Base-by-base conservation (phyloP, 2,888 invertebrate genomes). In the Orthonevra nobilis region DNA sequence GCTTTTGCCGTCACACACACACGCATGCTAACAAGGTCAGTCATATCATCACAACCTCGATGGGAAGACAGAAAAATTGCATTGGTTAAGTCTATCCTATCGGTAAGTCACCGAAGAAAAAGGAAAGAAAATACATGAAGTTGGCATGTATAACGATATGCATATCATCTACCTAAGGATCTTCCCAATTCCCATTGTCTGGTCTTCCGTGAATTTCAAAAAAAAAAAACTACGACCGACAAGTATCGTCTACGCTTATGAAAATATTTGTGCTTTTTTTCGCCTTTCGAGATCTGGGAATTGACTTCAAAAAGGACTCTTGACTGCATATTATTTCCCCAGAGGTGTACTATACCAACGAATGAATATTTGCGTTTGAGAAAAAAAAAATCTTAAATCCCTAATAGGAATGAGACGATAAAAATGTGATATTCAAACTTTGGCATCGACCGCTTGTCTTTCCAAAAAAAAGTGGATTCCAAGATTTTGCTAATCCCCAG, bases 271-370 rank as follows among this genome's bases (percentile, higher is more conserved):
- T 72, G 38, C 14, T 10, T n/a, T 32, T 52, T 60, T 28, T 12
- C 14, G 34, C 10, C 12, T 23, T 46, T 28, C 3, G 1, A 6
- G 20, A 14, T 28, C 34, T 56, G 28, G 52, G 61, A 42, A 77
- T 72, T 70, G 44, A 54, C 60, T 72, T 60, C 10, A 58, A 64
- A 77, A 54, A 38, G 60, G 64, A 77, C 72, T 72, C 9, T 20
- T 46, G 46, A 60, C 64, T 70, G 64, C 34, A 60, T 66, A 72
- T 72, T 72, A 77, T 77, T 77, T 77, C 77, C 77, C 77, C 38
- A 34, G 72, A 64, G 77, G 42, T 60, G 52, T 64, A 34, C 26
- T 58, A 70, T 64, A 60, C 66, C 64, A 54, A 60, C 20, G 64
- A 64, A 70, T 58, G 52, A 60, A 60, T 70, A 77, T 64, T 70